Conservation (phyloP, 2,113 vertebrate genomes). For the Hippocampus comes region DNA sequence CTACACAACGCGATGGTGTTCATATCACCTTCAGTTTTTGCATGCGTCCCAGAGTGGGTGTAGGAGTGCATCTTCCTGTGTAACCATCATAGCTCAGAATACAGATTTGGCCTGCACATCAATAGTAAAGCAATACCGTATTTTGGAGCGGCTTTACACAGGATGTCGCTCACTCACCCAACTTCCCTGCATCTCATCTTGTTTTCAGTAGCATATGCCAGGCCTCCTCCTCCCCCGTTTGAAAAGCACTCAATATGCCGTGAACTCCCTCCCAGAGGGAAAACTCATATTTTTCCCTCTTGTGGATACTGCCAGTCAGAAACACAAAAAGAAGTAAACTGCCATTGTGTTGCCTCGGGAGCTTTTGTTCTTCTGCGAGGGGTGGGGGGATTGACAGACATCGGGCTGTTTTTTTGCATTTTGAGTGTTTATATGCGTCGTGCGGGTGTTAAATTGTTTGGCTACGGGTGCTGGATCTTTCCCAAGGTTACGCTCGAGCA, state of each 20-base stretch:
- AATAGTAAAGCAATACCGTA: slow-evolving; percentile 27
- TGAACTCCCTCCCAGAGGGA: slow-evolving; percentile 60
- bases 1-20: not conserved
- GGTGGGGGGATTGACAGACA: slow-evolving; percentile 43
- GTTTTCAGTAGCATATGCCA: slow-evolving; percentile 66
- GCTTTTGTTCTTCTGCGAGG: slow-evolving; percentile 20
- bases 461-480: slow-evolving; percentile 15
- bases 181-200: slow-evolving; percentile 57
- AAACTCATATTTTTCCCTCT: slow-evolving; percentile 35
- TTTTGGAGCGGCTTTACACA: slow-evolving; percentile 41
- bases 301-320: slow-evolving; percentile 50
- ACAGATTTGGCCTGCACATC: slow-evolving; percentile 45
- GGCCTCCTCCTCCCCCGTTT: slow-evolving; percentile 47
- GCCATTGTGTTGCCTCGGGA: slow-evolving; percentile 49
- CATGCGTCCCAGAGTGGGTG: not conserved
- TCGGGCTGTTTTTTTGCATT: slow-evolving; percentile 25
- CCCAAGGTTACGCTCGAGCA: not conserved
- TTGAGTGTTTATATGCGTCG: slow-evolving; percentile 18
- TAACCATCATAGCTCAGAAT: slow-evolving; percentile 35
- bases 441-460: not conserved
- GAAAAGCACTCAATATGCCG: slow-evolving; percentile 60
- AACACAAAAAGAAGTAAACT: slow-evolving; percentile 60
- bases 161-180: slow-evolving; percentile 41
- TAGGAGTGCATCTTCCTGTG: slow-evolving; percentile 8
- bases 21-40: slow-evolving; percentile 3